Evolutionary conservation across 2,888 invertebrate genomes (phyloP), one percentile per base, ranked within the genome.

Genomic region (Sceliomorpha sp.): DNA sequence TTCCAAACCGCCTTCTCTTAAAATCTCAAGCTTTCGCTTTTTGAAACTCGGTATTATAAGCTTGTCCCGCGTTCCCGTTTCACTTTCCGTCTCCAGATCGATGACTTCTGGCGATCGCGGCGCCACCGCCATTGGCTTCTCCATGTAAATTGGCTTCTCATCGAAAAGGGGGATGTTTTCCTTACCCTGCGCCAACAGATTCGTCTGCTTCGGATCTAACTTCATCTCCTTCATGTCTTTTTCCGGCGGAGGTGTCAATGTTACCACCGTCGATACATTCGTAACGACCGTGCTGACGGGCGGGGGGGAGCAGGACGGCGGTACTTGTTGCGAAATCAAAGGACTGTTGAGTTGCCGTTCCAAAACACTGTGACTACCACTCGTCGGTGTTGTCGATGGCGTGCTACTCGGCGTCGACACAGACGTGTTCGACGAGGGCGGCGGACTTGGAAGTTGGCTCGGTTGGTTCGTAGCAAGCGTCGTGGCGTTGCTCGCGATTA

Each of bases 1-100:
- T 81, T 94, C 94, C 1, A 94, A 88, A 3, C 94, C 94, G 8
- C 94, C 91, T 77, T 94, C 93, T 59, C 93, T 92, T 29, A 95
- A 89, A 34, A 94, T 94, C 73, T 94, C 94, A 4, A 94, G 89
- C 79, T 94, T 94, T 70, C 92, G 91, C 76, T 91, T 91, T 86
- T 93, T 94, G 70, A 93, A 91, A 62, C 88, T 89, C 27, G 87
- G 88, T 74, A 89, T 84, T 59, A 88, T 84, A 27, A 88, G 82
- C 50, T 87, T 85, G 47, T 86, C 86, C 34, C 78, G 36, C 26
- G 27, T 39, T 76, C 82, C 80, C 47, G 78, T 73, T 12, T 88
- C 88, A 48, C 74, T 82, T 44, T 89, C 89, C 15, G 79, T 84
- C 79, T 93, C 93, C 5, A 93, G 85, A 75, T 92, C 91, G 50